Conservation (phyloP, 2,113 vertebrate genomes). For the Ptilonorhynchus violaceus region DNA sequence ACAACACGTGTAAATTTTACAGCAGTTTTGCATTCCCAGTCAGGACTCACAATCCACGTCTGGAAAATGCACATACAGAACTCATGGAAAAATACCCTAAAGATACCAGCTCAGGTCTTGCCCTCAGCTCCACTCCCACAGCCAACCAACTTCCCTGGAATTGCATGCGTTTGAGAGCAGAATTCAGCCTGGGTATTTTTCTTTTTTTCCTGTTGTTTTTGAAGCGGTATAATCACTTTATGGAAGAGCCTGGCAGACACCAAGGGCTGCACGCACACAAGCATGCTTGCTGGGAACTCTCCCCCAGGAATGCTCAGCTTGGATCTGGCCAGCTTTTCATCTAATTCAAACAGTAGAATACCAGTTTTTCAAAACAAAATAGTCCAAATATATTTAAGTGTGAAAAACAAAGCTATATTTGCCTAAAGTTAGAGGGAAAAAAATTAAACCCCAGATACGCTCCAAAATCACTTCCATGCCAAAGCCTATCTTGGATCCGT, state of each 20-base stretch:
- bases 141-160: neutral
- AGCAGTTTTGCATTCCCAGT: neutral
- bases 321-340: conserved; percentile 3
- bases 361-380: neutral
- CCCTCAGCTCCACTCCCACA: neutral
- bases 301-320: conserved; percentile 30
- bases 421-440: neutral
- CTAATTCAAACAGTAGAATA: conserved; percentile 5
- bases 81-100: neutral
- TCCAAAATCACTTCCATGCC: neutral
- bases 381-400: conserved; percentile 4
- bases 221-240: neutral
- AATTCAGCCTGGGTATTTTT: neutral
- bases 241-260: conserved; percentile 37
- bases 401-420: conserved; percentile 26
- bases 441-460: neutral
- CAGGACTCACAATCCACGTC: neutral
- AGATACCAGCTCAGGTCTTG: neutral
- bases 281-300: conserved; percentile 44
- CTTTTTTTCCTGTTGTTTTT: neutral
- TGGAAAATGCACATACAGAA: neutral
- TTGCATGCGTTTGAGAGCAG: neutral
- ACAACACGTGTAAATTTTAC: neutral
- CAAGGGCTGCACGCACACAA: neutral
- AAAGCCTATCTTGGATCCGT: neutral